A percentile compares a stretch with the other conserved stretches of the same genome.
Conservation (phyloP, 2,797 vertebrate species). For the Cyclura pinguis region DNA sequence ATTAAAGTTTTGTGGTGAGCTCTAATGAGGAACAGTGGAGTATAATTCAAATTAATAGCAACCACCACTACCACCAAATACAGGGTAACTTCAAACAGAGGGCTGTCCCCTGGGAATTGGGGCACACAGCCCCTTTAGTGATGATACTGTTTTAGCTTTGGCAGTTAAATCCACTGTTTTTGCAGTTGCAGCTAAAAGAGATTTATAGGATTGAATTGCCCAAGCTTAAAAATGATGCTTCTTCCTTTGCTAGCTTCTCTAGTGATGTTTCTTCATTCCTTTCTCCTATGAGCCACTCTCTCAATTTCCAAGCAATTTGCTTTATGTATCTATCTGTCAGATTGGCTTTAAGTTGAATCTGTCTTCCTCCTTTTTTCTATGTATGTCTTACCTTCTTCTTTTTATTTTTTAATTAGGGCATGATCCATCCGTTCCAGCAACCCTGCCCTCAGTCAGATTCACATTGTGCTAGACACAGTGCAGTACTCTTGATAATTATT, state of each 20-base stretch:
- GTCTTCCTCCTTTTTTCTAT: not conserved
- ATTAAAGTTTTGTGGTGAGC: too few relatives aligned
- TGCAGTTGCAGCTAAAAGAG: not conserved
- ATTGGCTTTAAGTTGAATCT: constrained; percentile 20
- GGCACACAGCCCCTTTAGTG: not conserved
- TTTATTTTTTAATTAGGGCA: not conserved
- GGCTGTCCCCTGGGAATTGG: too few relatives aligned
- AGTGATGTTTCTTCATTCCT: not conserved
- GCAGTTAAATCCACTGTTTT: constrained; percentile 11
- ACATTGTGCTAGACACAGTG: not conserved
- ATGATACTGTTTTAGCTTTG: not conserved
- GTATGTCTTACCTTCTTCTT: not conserved
- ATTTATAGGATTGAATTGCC: constrained; percentile 16
- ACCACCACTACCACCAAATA: too few relatives aligned
- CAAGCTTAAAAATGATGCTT: constrained; percentile 12
- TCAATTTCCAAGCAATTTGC: constrained; percentile 40
- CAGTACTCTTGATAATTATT: not conserved
- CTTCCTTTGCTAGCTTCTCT: not conserved
- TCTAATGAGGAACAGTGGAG: too few relatives aligned
- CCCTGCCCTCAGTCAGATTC: not conserved
- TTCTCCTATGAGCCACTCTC: constrained; percentile 8
- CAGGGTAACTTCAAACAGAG: too few relatives aligned
- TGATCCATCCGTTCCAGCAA: not conserved
- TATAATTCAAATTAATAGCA: too few relatives aligned
- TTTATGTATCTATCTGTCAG: constrained; percentile 39